Percentiles rank a stretch among this genome's conserved stretches.
These are phyloP conservation scores for Perdita meconis DNA, from an alignment of 2,888 invertebrate species.

Conservation along the genomic window DNA sequence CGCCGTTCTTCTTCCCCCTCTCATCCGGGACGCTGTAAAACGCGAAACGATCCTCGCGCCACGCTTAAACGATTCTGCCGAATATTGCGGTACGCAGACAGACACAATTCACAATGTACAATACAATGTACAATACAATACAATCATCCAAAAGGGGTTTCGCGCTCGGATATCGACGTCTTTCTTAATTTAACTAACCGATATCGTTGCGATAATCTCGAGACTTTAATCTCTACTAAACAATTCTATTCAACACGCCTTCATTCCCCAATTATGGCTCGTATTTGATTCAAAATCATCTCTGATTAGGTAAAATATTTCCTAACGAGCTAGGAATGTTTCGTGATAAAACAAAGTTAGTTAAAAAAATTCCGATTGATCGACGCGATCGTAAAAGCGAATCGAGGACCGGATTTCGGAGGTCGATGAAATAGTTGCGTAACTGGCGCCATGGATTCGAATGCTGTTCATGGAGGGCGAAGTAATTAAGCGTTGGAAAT, in stretches of 20 bases:
- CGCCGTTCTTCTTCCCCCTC: not conserved
- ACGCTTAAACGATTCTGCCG: not conserved
- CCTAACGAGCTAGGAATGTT: slow-evolving; percentile 42
- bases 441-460: slow-evolving; percentile 2
- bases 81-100: too few species aligned
- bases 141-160: too few species aligned
- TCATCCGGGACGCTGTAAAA: slow-evolving; percentile 6
- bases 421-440: slow-evolving; percentile 4
- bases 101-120: too few species aligned
- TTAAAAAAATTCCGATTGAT: slow-evolving; percentile 30
- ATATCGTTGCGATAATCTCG: slow-evolving; percentile 44
- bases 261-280: not conserved
- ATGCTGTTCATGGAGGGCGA: not conserved
- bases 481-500: slow-evolving; percentile 5
- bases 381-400: slow-evolving; percentile 3
- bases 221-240: slow-evolving; percentile 46
- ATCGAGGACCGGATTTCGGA: not conserved
- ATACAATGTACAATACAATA: too few species aligned
- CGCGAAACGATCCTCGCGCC: slow-evolving; percentile 12
- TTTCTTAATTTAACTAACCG: too few species aligned
- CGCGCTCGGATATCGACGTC: too few species aligned
- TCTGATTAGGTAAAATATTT: slow-evolving; percentile 36
- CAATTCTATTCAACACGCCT: slow-evolving; percentile 38
- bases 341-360: slow-evolving; percentile 41
- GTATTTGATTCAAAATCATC: slow-evolving; percentile 42